Percentiles rank a stretch among this genome's conserved stretches.
phyloP scores from a whole-genome alignment of 2,888 invertebrate species.

The Pantelozetes paolii region DNA sequence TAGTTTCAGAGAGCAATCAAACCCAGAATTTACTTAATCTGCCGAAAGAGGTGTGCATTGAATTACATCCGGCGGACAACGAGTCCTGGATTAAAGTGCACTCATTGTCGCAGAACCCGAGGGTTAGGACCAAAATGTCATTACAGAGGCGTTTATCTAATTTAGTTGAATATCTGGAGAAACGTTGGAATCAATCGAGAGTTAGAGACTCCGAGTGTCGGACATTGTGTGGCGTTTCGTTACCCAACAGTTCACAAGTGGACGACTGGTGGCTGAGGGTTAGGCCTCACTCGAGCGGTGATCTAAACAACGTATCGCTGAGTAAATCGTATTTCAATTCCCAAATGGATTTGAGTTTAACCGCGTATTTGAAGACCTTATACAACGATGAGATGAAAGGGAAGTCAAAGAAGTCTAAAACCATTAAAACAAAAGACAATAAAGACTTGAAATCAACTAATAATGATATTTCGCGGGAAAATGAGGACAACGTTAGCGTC shows the following conservation, averaged over 20 bases:
- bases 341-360: conserved; percentile 43
- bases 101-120: conserved; percentile 78
- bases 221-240: conserved; percentile 51
- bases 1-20: conserved; percentile 17
- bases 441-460: conserved; percentile 22
- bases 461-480: neutral
- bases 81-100: conserved; percentile 79
- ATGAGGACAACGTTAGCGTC: neutral
- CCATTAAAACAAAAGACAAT: conserved; percentile 1
- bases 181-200: conserved; percentile 62
- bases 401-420: conserved; percentile 19
- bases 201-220: conserved; percentile 47
- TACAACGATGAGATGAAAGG: conserved; percentile 36
- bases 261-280: neutral
- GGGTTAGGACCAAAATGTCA: conserved; percentile 67
- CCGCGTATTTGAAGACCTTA: conserved; percentile 41
- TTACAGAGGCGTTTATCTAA: conserved; percentile 68
- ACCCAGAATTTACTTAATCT: conserved; percentile 52
- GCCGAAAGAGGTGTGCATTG: conserved; percentile 70
- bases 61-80: conserved; percentile 71
- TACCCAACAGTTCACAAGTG: neutral
- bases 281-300: conserved; percentile 10
- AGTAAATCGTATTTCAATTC: conserved; percentile 31
- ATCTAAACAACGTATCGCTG: conserved; percentile 16
- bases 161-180: conserved; percentile 67